These are phyloP conservation scores for Agrypnia vestita DNA, from an alignment of 1,140 invertebrate species.

Conservation along the genomic window DNA sequence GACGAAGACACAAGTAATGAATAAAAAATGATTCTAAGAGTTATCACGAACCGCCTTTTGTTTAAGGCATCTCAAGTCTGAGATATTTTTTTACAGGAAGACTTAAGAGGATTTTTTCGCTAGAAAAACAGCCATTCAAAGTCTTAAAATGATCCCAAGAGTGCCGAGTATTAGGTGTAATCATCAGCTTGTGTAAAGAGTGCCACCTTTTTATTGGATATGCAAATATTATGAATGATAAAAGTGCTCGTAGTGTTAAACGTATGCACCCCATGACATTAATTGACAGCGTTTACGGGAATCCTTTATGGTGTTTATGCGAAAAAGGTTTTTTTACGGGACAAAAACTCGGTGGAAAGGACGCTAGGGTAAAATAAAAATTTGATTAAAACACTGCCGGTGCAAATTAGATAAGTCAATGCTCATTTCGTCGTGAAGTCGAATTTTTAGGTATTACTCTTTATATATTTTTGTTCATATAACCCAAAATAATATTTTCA, in stretches of 20 bases:
- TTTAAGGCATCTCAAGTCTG: constrained; percentile 19
- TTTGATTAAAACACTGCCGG: neutral
- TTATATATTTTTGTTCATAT: no score
- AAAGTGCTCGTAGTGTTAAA: constrained; percentile 64
- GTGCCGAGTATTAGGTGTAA: constrained; percentile 66
- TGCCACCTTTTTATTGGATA: constrained; percentile 69
- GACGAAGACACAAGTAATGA: no score
- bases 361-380: neutral
- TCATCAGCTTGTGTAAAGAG: constrained; percentile 65
- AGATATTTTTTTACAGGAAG: constrained; percentile 34
- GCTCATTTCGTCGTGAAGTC: no score
- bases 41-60: neutral
- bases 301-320: constrained; percentile 50
- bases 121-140: constrained; percentile 63
- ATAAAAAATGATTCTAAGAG: neutral
- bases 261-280: constrained; percentile 54
- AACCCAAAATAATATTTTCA: no score
- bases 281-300: constrained; percentile 58
- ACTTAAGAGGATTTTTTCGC: constrained; percentile 54
- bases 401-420: no score
- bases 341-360: neutral
- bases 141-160: constrained; percentile 71
- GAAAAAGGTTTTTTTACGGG: constrained; percentile 39
- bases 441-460: no score
- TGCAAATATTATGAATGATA: constrained; percentile 73